Base-by-base conservation (phyloP, 2,113 vertebrate species). In the Chaetura pelagica region DNA sequence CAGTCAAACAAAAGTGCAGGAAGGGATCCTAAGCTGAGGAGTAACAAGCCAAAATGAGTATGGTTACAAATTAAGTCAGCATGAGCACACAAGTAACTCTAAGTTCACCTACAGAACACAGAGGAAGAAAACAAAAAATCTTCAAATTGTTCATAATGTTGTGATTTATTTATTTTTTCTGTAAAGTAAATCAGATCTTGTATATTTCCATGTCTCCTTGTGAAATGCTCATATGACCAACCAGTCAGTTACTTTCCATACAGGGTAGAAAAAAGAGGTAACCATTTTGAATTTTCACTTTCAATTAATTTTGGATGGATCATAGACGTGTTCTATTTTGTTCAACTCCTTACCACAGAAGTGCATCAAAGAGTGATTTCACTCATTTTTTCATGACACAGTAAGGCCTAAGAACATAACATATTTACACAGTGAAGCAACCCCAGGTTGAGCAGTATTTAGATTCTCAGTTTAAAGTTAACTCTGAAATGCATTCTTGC, bases 1-100 rank as follows among this genome's bases (percentile, higher is more conserved):
- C 10, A 89, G 61, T 18, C 13, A 23, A 69, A 71, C 19, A 52
- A 62, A 63, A 73, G 48, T 2, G 86, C 22, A 90, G 48, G 24
- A 84, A 87, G 48, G 15, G 17, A 49, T 8, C 40, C 10, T 71
- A 26, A 84, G 29, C 27, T 35, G 55, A 58, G 59, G 38, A 46
- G 35, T 44, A 84, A 80, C 20, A 29, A 5, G 63, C 32, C 23
- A 59, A 15, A 0, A 2, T 2, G 3, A 1, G 3, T 32, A 51
- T 38, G 15, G 32, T 22, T 48, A 64, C 32, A 78, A 81, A 67
- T 35, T 23, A 63, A 54, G 42, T 48, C 34, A 55, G 10, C 46
- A n/a, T 79, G 29, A 89, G 38, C 38, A 72, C 16, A 55, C 7
- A 44, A 32, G 6, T 20, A 38, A 75, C 23, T 49, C 6, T 29